These are phyloP conservation scores for Sigmodon hispidus DNA, from an alignment of 2,113 vertebrate species.

Conservation along the genomic window DNA sequence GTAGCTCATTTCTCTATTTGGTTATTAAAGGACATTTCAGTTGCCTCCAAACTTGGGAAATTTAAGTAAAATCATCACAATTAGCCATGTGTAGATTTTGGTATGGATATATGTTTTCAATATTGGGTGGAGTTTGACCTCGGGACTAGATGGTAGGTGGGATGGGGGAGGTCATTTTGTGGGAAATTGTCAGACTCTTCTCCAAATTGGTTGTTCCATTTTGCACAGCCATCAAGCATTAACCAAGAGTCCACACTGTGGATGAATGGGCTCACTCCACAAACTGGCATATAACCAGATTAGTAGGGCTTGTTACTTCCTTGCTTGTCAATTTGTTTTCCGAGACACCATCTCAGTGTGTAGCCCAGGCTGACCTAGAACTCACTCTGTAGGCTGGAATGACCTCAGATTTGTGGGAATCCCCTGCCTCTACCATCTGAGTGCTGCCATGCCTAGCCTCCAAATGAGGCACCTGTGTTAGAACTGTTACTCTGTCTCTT, in stretches of 20 bases:
- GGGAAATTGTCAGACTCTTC: background rate
- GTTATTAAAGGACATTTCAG: background rate
- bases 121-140: background rate
- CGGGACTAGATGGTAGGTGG: background rate
- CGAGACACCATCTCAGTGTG: background rate
- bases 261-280: background rate
- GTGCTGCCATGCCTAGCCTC: background rate
- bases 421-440: background rate
- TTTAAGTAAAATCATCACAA: conserved; percentile 2
- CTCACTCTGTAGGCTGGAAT: background rate
- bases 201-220: background rate
- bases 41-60: background rate
- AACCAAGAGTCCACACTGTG: background rate
- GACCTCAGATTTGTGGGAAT: background rate
- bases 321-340: background rate
- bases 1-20: background rate
- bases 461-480: background rate
- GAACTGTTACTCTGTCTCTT: background rate
- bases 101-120: background rate
- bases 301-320: background rate
- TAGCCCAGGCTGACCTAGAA: background rate
- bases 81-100: background rate
- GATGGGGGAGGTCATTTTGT: background rate
- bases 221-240: background rate
- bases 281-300: background rate